These are phyloP conservation scores for Dicyrtoma fusca DNA, from an alignment of 2,888 invertebrate species.

Conservation along the genomic window DNA sequence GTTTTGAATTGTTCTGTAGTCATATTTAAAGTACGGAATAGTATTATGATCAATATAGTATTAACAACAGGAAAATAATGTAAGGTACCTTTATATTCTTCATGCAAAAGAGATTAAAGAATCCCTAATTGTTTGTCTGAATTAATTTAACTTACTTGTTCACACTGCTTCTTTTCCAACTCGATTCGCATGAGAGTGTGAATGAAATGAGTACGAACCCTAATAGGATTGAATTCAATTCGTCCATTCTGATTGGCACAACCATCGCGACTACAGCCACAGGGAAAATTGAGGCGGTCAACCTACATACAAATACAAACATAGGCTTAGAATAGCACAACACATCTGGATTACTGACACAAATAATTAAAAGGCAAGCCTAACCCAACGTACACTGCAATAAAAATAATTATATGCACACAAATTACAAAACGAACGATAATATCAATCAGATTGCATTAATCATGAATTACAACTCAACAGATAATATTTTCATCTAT, in stretches of 20 bases:
- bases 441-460: too few species aligned
- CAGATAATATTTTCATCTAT: too few species aligned
- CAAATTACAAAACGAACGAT: too few species aligned
- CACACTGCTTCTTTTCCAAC: conserved; percentile 74
- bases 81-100: background rate
- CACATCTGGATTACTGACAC: too few species aligned
- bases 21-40: too few species aligned
- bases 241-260: conserved; percentile 91
- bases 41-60: too few species aligned
- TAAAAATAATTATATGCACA: too few species aligned
- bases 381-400: too few species aligned
- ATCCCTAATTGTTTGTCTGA: conserved; percentile 1
- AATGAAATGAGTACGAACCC: conserved; percentile 95
- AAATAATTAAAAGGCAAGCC: too few species aligned
- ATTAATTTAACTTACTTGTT: conserved; percentile 54
- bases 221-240: conserved; percentile 92
- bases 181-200: conserved; percentile 93
- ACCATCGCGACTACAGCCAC: conserved; percentile 92
- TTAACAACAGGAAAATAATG: too few species aligned
- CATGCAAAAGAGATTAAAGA: conserved; percentile 4
- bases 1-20: too few species aligned
- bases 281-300: conserved; percentile 93
- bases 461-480: too few species aligned
- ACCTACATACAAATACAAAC: conserved; percentile 64
- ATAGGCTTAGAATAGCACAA: background rate